Evolutionary conservation across 2,797 vertebrate genomes (phyloP).

Genomic region (Sphaeramia orbicularis): DNA sequence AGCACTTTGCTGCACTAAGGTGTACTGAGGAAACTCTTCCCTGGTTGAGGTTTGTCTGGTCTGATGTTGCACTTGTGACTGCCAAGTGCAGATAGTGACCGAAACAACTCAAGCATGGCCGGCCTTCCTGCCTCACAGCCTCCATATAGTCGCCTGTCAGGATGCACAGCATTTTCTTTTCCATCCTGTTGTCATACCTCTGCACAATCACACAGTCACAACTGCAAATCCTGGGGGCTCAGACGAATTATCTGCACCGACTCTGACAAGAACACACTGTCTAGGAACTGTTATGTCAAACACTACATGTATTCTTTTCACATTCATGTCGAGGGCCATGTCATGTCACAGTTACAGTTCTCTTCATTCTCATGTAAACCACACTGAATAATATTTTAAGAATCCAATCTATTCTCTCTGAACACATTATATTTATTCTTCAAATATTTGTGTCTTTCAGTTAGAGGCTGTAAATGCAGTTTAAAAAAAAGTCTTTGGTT

Average conservation of each 20-base stretch:
- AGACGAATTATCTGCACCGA: constrained; percentile 13
- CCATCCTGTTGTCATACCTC: constrained; percentile 5
- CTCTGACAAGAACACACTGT: constrained; percentile 1
- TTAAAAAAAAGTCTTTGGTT: no score
- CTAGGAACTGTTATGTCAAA: constrained; percentile 1
- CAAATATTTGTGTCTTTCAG: no score
- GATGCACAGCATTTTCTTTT: constrained; percentile 17
- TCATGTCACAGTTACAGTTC: neutral
- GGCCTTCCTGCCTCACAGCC: constrained; percentile 20
- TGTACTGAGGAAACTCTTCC: constrained; percentile 2
- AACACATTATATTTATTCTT: neutral
- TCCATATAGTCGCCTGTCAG: constrained; percentile 1
- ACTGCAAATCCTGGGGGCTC: constrained; percentile 17
- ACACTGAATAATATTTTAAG: neutral
- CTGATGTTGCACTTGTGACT: constrained; percentile 12
- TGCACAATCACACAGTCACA: neutral
- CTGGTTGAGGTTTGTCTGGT: constrained; percentile 20
- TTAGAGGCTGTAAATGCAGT: no score
- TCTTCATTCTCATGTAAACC: neutral
- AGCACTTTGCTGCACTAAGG: neutral
- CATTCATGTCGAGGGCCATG: neutral
- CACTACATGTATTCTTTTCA: neutral
- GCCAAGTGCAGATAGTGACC: constrained; percentile 44
- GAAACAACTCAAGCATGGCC: constrained; percentile 30
- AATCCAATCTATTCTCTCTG: neutral